Evolutionary conservation across 2,113 vertebrate species (phyloP), one percentile per base, ranked within the genome.

Genomic region (Amblyopsis rosae): DNA sequence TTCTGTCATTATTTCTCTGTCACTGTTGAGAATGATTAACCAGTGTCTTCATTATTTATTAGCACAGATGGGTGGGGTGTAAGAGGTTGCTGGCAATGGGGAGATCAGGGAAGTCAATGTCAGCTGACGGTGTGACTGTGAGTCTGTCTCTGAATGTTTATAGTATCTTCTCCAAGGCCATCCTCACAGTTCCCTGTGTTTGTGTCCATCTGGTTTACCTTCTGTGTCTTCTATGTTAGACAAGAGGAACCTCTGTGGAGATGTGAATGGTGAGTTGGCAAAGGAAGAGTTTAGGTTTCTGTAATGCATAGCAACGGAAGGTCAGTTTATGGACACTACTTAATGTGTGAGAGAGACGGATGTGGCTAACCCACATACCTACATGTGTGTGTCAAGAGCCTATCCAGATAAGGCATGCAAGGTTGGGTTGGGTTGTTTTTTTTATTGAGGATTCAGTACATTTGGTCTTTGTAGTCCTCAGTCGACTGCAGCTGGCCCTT

Each of bases 401-500:
- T 58, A 32, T 12, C 12, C 56, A 58, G 56, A 33, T 19, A 32
- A 12, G 35, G 12, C 56, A 32, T 58, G 56, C 17, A 11, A 41
- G 35, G 35, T 41, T 41, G 32, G 32, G 17, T 58, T 19, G 56
- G 19, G 17, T 41, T 41, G 35, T 41, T 41, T 16, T 19, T 55
- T 62, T 26, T 55, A 48, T 73, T 12, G 3, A 56, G 59, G 45
- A 55, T 46, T 15, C 10, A 60, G 62, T 65, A 65, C 49, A 57
- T 48, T 49, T 50, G 41, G 35, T 69, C 55, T 64, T 69, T 69
- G 57, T 65, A 7, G 63, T 77, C 51, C 64, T 56, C 57, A 2
- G 16, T 57, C 48, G 58, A 49, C 82, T 82, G 73, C 82, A 70
- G 75, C 79, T 85, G 80, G 57, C 79, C 86, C 66, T 65, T 51